These are phyloP conservation scores for Drosophila greeni DNA, from an alignment of 2,888 invertebrate species.

Conservation along the genomic window DNA sequence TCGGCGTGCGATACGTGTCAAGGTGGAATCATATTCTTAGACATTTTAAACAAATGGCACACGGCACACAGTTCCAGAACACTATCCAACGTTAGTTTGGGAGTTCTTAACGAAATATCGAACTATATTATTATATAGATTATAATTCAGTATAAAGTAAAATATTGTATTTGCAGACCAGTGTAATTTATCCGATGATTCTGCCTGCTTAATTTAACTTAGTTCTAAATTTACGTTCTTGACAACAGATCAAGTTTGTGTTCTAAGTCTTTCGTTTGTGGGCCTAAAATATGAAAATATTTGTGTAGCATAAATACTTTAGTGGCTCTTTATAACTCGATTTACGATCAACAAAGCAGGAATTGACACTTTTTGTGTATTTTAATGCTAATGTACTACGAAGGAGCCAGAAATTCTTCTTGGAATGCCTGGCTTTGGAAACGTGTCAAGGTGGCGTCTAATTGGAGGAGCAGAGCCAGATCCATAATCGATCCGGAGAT, in stretches of 20 bases:
- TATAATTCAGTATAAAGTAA: not conserved
- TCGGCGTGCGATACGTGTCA: slow-evolving; percentile 7
- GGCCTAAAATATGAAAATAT: not conserved
- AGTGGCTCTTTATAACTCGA: not conserved
- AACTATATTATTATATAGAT: too few relatives aligned
- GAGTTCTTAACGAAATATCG: not conserved
- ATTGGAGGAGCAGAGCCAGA: not conserved
- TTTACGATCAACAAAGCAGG: not conserved
- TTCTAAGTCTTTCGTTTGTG: slow-evolving; percentile 54
- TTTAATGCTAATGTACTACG: slow-evolving; percentile 10
- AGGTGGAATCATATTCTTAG: not conserved
- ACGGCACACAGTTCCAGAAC: not conserved
- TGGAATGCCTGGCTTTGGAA: not conserved
- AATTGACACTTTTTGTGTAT: not conserved
- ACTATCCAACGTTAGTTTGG: not conserved
- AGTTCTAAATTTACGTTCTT: not conserved
- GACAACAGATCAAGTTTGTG: slow-evolving; percentile 44
- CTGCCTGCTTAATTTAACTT: not conserved
- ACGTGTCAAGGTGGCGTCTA: slow-evolving; percentile 25
- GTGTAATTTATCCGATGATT: not conserved
- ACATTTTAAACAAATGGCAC: not conserved
- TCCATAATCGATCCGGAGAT: slow-evolving; percentile 23
- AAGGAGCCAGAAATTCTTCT: not conserved
- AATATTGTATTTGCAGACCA: not conserved
- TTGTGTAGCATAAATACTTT: not conserved